Percentiles rank a stretch among this genome's conserved stretches.
Conservation (phyloP, 1,140 invertebrate species). For the Drosophila kohkoa region DNA sequence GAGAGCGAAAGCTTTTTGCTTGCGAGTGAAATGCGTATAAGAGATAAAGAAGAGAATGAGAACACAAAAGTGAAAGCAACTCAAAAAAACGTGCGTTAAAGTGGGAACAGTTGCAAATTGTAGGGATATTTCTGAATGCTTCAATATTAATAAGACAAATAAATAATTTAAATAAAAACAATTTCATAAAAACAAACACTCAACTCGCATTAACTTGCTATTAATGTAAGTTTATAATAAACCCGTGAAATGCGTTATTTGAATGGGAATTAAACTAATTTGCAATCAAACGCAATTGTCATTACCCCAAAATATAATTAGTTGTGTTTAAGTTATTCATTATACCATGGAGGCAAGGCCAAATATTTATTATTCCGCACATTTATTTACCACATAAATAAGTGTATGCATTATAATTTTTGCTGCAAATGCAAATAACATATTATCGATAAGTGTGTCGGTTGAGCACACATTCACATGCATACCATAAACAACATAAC, state of each 20-base stretch:
- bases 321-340: neutral
- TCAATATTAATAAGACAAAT: neutral
- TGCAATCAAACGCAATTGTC: neutral
- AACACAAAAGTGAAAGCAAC: constrained; percentile 8
- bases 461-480: no score
- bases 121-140: neutral
- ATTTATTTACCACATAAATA: constrained; percentile 1
- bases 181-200: no score
- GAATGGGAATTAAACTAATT: no score
- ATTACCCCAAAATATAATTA: neutral
- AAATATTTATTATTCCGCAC: neutral
- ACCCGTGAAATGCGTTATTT: no score
- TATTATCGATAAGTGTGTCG: neutral
- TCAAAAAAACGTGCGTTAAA: neutral
- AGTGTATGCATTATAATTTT: neutral
- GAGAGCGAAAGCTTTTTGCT: constrained; percentile 23
- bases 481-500: neutral
- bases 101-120: neutral
- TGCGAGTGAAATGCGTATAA: constrained; percentile 20
- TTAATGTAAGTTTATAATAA: no score
- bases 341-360: neutral
- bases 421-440: constrained; percentile 1
- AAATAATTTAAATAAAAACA: neutral
- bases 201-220: no score
- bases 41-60: constrained; percentile 7